phyloP scores from a whole-genome alignment of 2,888 invertebrate genomes.

The Malachius bipustulatus region DNA sequence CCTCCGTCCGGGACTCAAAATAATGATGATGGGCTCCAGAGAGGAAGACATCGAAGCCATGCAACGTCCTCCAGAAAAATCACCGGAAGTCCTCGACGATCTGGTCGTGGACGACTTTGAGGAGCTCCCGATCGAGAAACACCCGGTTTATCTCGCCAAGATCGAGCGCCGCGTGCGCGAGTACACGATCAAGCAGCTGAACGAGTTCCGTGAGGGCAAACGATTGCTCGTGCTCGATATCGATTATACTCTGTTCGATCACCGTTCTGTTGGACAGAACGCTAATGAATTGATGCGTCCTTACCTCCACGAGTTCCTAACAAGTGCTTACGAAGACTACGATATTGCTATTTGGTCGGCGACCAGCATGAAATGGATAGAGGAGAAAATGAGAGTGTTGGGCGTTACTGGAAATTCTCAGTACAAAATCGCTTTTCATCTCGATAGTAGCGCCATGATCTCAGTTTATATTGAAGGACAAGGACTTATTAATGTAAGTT shows the following conservation, averaged over 20 bases:
- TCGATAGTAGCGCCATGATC: slow-evolving; percentile 91
- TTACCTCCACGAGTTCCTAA: slow-evolving; percentile 86
- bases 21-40: slow-evolving; percentile 95
- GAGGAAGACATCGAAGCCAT: slow-evolving; percentile 86
- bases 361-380: slow-evolving; percentile 97
- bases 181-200: slow-evolving; percentile 71
- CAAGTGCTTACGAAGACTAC: slow-evolving; percentile 75
- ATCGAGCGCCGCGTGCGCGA: slow-evolving; percentile 72
- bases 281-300: slow-evolving; percentile 85
- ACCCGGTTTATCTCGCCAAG: slow-evolving; percentile 62
- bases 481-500: slow-evolving; percentile 77
- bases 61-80: slow-evolving; percentile 63
- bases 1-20: slow-evolving; percentile 76
- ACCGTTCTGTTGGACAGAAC: slow-evolving; percentile 83
- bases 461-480: slow-evolving; percentile 91
- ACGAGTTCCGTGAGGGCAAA: slow-evolving; percentile 72
- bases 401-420: slow-evolving; percentile 72
- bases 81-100: slow-evolving; percentile 83
- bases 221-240: slow-evolving; percentile 88
- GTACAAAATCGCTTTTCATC: slow-evolving; percentile 86
- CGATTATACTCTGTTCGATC: slow-evolving; percentile 94
- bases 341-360: slow-evolving; percentile 99
- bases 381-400: slow-evolving; percentile 88
- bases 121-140: slow-evolving; percentile 56
- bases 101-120: slow-evolving; percentile 86